Percentiles rank a stretch among this genome's conserved stretches.
Conservation (phyloP, 2,797 vertebrate species). For the Pangasius larnaudii region DNA sequence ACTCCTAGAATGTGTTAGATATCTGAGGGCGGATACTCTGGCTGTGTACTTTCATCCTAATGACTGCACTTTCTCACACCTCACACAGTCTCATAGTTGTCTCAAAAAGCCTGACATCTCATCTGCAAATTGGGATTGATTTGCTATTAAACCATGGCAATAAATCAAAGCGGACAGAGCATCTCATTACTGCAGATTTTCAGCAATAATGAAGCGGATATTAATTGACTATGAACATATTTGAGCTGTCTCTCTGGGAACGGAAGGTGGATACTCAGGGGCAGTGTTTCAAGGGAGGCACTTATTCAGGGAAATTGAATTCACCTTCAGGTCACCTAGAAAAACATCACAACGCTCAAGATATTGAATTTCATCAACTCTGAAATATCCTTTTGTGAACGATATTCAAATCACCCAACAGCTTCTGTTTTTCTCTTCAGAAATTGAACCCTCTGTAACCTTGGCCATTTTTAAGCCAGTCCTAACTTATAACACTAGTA, state of each 20-base stretch:
- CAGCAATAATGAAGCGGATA: slow-evolving; percentile 46
- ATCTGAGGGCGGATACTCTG: neutral
- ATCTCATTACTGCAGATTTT: slow-evolving; percentile 44
- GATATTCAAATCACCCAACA: slow-evolving; percentile 28
- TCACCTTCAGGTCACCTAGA: slow-evolving; percentile 52
- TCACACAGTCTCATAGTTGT: neutral
- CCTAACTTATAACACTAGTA: slow-evolving; percentile 24
- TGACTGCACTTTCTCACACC: neutral
- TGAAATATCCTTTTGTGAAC: slow-evolving; percentile 36
- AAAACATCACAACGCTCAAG: slow-evolving; percentile 34
- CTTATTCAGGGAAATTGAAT: slow-evolving; percentile 57
- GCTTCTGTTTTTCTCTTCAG: neutral
- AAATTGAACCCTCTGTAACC: neutral
- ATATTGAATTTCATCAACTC: slow-evolving; percentile 46
- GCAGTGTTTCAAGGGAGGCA: slow-evolving; percentile 32
- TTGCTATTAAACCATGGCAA: slow-evolving; percentile 46
- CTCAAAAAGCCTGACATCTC: slow-evolving; percentile 16
- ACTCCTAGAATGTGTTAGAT: neutral
- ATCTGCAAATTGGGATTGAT: slow-evolving; percentile 49
- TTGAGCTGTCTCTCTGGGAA: slow-evolving; percentile 41
- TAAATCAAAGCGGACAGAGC: slow-evolving; percentile 51
- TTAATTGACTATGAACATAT: slow-evolving; percentile 48
- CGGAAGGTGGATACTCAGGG: slow-evolving; percentile 41
- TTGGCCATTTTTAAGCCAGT: neutral
- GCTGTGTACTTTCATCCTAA: neutral